phyloP scores from a whole-genome alignment of 1,140 invertebrate genomes.

The Ceratosolen solmsi region DNA sequence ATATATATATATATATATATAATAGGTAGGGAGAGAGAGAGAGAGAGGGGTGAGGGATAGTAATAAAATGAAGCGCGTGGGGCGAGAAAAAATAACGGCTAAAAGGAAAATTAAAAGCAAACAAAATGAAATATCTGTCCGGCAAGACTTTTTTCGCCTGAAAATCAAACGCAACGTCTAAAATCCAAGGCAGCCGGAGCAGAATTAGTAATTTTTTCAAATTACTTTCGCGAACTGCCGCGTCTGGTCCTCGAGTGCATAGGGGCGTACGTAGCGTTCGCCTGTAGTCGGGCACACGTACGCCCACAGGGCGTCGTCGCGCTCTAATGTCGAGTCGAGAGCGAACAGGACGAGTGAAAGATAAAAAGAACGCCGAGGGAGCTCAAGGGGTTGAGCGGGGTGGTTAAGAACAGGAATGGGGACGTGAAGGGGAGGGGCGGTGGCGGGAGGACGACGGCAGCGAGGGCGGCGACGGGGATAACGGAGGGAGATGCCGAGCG shows the following conservation, averaged over 20 bases:
- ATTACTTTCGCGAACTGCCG: neutral
- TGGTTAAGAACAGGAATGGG: neutral
- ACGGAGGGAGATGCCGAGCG: conserved; percentile 37
- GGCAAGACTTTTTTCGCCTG: too few species aligned
- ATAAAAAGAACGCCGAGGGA: conserved; percentile 33
- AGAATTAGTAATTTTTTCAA: conserved; percentile 22
- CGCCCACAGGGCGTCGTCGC: neutral
- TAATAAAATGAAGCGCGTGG: neutral
- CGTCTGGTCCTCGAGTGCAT: neutral
- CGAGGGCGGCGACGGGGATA: neutral
- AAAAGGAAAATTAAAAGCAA: neutral
- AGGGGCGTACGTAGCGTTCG: neutral
- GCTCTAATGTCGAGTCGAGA: conserved; percentile 27
- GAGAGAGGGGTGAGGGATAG: neutral
- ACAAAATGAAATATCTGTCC: neutral
- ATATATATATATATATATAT: too few species aligned
- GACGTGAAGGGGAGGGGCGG: neutral
- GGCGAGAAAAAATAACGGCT: neutral
- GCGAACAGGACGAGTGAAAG: conserved; percentile 48
- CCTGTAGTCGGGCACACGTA: neutral
- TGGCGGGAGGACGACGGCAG: neutral
- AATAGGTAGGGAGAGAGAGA: neutral
- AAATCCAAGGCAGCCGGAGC: conserved; percentile 9
- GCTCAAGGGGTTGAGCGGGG: conserved; percentile 7
- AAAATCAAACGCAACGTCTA: neutral